A percentile compares a stretch with the other conserved stretches of the same genome.
These are phyloP conservation scores for Campoletis raptor DNA, from an alignment of 2,888 invertebrate species.

Conservation along the genomic window DNA sequence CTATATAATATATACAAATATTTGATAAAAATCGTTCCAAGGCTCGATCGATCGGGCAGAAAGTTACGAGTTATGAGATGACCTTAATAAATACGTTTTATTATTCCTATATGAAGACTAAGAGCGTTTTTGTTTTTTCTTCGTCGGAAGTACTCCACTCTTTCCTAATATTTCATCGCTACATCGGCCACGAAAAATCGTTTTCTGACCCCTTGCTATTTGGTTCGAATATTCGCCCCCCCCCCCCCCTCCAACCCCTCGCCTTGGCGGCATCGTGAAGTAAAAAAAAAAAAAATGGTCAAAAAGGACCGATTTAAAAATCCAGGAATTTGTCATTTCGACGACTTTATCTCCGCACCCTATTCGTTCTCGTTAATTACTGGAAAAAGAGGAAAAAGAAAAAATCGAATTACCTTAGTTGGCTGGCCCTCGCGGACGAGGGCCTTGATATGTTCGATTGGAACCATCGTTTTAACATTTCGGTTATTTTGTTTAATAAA, in stretches of 20 bases:
- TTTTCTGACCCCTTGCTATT: slow-evolving; percentile 77
- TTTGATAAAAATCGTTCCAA: background rate
- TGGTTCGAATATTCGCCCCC: slow-evolving; percentile 42
- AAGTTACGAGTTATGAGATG: slow-evolving; percentile 48
- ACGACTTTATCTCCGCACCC: background rate
- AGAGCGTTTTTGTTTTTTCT: background rate
- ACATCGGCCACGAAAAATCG: slow-evolving; percentile 73
- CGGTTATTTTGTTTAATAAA: background rate
- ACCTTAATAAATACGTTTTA: slow-evolving; percentile 66
- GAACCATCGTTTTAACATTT: slow-evolving; percentile 74
- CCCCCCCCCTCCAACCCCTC: slow-evolving; percentile 11
- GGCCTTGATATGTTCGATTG: slow-evolving; percentile 81
- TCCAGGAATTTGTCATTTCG: too few relatives aligned
- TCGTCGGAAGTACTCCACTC: background rate
- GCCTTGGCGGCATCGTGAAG: slow-evolving; percentile 54
- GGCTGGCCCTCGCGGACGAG: slow-evolving; percentile 74
- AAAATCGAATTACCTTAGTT: slow-evolving; percentile 74
- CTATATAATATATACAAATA: too few relatives aligned
- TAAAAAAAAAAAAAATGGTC: background rate
- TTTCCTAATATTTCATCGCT: slow-evolving; percentile 17
- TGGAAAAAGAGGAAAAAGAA: background rate
- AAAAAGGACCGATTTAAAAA: background rate
- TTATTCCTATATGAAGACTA: background rate
- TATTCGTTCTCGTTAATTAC: background rate
- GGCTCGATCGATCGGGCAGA: slow-evolving; percentile 62